A percentile compares a stretch with the other conserved stretches of the same genome.
These are phyloP conservation scores for Rhea pennata DNA, from an alignment of 2,113 vertebrate species.

Conservation along the genomic window DNA sequence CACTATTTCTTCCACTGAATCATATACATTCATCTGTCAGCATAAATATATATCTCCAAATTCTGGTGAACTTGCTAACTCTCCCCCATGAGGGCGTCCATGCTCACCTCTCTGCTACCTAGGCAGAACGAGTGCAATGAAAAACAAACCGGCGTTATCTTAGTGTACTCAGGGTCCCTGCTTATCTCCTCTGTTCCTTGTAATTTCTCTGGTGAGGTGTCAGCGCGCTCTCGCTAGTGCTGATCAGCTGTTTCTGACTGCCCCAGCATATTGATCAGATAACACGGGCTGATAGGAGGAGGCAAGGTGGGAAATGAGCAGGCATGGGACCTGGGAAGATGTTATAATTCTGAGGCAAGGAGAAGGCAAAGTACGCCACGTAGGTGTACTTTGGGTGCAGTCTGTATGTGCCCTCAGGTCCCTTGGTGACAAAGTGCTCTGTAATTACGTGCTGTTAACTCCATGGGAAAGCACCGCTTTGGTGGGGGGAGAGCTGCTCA, in stretches of 20 bases:
- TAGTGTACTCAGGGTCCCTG: background rate
- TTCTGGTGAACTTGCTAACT: accelerated
- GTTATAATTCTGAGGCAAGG: background rate
- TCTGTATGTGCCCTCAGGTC: background rate
- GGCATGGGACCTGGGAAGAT: background rate
- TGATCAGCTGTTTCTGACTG: background rate
- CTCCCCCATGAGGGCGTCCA: accelerated
- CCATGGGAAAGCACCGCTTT: accelerated
- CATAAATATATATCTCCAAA: background rate
- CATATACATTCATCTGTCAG: background rate
- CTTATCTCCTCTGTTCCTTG: background rate
- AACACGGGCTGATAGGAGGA: background rate
- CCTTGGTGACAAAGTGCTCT: background rate
- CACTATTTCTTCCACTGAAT: background rate
- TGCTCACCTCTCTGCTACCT: background rate
- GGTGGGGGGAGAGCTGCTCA: background rate
- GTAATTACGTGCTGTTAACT: background rate
- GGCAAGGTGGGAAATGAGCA: background rate
- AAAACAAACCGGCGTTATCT: background rate
- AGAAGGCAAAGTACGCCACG: background rate
- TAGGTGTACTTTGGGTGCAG: background rate
- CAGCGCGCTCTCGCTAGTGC: background rate
- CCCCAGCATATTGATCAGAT: background rate
- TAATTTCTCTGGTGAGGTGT: background rate
- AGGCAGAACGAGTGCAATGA: background rate